Evolutionary conservation across 2,888 invertebrate species (phyloP).

Genomic region (Epicampocera succincta): DNA sequence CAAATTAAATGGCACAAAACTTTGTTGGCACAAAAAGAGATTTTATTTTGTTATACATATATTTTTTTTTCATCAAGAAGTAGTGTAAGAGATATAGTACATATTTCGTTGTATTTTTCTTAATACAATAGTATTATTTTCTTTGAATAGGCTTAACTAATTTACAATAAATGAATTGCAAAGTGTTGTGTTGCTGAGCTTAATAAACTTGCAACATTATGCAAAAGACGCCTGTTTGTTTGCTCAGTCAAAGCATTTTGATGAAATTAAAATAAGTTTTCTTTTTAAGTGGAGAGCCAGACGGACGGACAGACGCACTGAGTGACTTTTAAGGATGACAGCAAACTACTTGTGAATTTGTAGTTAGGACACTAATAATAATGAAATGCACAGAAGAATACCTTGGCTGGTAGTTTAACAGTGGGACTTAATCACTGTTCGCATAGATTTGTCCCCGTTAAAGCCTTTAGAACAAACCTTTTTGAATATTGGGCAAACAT

Average conservation of each 20-base stretch:
- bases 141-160: conserved; percentile 37
- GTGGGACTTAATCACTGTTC: too few species aligned
- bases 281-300: conserved; percentile 12
- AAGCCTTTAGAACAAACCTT: too few species aligned
- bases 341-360: conserved; percentile 3
- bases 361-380: neutral
- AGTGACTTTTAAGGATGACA: too few species aligned
- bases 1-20: conserved; percentile 71
- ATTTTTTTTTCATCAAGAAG: too few species aligned
- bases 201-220: conserved; percentile 11
- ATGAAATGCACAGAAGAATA: too few species aligned
- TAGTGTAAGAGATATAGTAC: conserved; percentile 32
- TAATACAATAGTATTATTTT: neutral
- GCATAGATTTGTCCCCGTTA: too few species aligned
- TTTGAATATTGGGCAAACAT: too few species aligned
- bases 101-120: neutral
- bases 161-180: conserved; percentile 45
- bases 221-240: conserved; percentile 32
- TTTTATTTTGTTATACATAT: conserved; percentile 23
- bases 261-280: conserved; percentile 39
- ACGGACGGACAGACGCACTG: too few species aligned
- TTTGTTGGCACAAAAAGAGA: conserved; percentile 71
- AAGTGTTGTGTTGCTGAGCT: neutral
- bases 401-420: too few species aligned
- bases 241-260: conserved; percentile 31